Evolutionary conservation across 37 sponge, comb jelly and placozoan genomes (phyloP).

Genomic region (Cladorhizidae sp.): DNA sequence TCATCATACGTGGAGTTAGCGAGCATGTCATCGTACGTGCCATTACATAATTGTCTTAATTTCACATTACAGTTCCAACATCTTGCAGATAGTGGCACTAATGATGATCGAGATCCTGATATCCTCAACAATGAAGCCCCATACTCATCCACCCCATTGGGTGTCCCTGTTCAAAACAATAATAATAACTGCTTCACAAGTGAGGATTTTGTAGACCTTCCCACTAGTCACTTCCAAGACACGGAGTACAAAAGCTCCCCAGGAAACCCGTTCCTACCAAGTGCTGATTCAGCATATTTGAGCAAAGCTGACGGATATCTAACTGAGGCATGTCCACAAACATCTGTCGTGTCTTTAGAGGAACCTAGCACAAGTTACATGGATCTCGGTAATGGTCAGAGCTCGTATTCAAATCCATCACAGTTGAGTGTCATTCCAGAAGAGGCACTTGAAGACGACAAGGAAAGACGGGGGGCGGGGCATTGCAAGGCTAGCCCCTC

Average conservation of each 20-base stretch:
- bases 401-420: not conserved
- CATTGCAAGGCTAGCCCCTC: not conserved
- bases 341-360: no score
- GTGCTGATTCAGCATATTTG: not conserved
- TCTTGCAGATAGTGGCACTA: not conserved
- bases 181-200: not conserved
- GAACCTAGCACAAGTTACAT: no score
- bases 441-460: not conserved
- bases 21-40: no score
- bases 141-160: no score
- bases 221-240: not conserved
- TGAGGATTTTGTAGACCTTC: not conserved
- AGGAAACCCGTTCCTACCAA: conserved; percentile 2
- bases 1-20: no score
- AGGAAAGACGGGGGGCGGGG: not conserved
- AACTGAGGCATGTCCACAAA: no score
- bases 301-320: no score
- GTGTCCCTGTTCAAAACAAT: no score
- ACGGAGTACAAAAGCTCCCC: not conserved
- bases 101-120: no score
- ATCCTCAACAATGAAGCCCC: no score
- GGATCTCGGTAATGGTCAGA: no score
- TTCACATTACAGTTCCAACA: not conserved
- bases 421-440: conserved; percentile 18
- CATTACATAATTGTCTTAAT: no score